phyloP scores from a whole-genome alignment of 2,797 vertebrate species.

The Anisognathus igniventris region DNA sequence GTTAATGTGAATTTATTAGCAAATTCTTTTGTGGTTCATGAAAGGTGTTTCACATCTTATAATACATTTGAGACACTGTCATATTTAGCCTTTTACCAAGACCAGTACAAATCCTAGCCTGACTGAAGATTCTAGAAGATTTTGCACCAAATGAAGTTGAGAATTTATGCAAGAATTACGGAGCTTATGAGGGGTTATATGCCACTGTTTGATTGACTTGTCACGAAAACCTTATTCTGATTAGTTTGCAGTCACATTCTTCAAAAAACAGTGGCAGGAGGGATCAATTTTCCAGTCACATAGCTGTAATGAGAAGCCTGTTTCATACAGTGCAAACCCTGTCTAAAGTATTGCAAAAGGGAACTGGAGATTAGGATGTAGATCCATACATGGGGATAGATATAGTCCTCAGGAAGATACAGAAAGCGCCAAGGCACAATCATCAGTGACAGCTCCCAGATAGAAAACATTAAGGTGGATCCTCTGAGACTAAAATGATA shows the following conservation, averaged over 20 bases:
- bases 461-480: neutral
- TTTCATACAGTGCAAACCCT: neutral
- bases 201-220: neutral
- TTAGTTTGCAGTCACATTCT: neutral
- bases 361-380: neutral
- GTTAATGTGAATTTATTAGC: neutral
- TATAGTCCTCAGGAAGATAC: neutral
- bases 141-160: neutral
- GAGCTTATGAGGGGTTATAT: neutral
- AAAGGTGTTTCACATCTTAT: neutral
- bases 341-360: neutral
- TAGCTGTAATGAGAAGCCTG: neutral
- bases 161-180: neutral
- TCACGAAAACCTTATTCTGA: accelerated
- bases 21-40: neutral
- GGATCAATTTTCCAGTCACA: neutral
- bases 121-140: neutral
- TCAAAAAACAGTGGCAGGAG: neutral
- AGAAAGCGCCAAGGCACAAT: neutral
- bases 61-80: neutral
- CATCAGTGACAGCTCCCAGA: neutral
- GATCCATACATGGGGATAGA: neutral
- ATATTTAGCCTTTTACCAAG: neutral
- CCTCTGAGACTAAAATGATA: neutral
- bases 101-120: neutral